Conservation (phyloP, 2,888 invertebrate species). For the Sinohyriopsis cumingii region DNA sequence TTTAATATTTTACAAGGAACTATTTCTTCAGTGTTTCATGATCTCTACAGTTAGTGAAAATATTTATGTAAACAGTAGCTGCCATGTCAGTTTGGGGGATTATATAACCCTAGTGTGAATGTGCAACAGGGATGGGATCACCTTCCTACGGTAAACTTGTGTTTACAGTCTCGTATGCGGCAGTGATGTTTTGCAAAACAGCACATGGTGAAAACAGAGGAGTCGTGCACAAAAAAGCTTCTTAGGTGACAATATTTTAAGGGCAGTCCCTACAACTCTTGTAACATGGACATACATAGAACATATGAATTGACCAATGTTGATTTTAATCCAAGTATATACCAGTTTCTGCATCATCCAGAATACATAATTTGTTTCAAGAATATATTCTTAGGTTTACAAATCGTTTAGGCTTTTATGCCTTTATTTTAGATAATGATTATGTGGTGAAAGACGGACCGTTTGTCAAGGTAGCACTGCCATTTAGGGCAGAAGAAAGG, state of each 20-base stretch:
- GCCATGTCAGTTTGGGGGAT: constrained; percentile 25
- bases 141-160: constrained; percentile 40
- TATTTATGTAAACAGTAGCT: constrained; percentile 10
- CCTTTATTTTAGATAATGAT: constrained; percentile 31
- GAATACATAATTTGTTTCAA: constrained; percentile 20
- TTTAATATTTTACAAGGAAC: constrained; percentile 16
- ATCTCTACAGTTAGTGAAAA: not conserved
- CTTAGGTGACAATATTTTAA: constrained; percentile 19
- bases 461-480: constrained; percentile 7
- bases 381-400: constrained; percentile 27
- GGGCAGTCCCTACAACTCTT: constrained; percentile 27
- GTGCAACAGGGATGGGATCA: constrained; percentile 44
- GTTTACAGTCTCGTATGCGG: constrained; percentile 18
- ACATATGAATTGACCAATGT: constrained; percentile 24
- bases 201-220: constrained; percentile 6
- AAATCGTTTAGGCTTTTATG: constrained; percentile 29
- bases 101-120: constrained; percentile 39
- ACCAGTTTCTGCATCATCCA: constrained; percentile 10
- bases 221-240: constrained; percentile 25
- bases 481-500: constrained; percentile 15
- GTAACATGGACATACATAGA: constrained; percentile 20
- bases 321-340: constrained; percentile 33
- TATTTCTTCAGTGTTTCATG: constrained; percentile 18
- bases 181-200: no score
- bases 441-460: constrained; percentile 13